These are phyloP conservation scores for Egretta garzetta DNA, from an alignment of 2,113 vertebrate species.

Conservation along the genomic window DNA sequence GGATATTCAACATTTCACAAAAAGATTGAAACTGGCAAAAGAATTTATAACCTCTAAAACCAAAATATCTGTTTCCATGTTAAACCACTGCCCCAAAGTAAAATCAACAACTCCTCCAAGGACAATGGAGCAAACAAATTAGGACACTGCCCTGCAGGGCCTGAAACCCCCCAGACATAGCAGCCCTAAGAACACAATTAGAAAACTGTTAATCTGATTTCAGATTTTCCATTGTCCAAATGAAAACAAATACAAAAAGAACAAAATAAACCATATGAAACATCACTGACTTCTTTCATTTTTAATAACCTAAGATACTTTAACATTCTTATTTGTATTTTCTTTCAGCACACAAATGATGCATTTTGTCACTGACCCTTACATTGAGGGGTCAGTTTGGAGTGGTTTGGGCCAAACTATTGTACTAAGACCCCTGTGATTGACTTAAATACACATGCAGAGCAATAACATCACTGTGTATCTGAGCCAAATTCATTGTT, in stretches of 20 bases:
- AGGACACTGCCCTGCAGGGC: not conserved
- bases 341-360: not conserved
- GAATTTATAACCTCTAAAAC: not conserved
- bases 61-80: not conserved
- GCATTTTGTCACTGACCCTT: not conserved
- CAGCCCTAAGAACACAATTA: not conserved
- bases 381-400: not conserved
- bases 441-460: not conserved
- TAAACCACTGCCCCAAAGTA: not conserved
- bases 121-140: not conserved
- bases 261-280: not conserved
- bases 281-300: not conserved
- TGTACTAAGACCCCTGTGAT: not conserved
- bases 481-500: constrained; percentile 23
- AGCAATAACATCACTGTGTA: constrained; percentile 14
- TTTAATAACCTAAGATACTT: not conserved
- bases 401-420: not conserved
- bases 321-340: not conserved
- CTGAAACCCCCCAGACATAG: not conserved
- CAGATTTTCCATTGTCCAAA: not conserved
- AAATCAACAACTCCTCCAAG: not conserved
- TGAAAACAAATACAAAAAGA: not conserved
- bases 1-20: not conserved
- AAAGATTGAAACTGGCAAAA: not conserved
- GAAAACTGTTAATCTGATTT: not conserved